phyloP scores from a whole-genome alignment of 1,140 invertebrate species.

The Pseudomyrmex cubaensis region DNA sequence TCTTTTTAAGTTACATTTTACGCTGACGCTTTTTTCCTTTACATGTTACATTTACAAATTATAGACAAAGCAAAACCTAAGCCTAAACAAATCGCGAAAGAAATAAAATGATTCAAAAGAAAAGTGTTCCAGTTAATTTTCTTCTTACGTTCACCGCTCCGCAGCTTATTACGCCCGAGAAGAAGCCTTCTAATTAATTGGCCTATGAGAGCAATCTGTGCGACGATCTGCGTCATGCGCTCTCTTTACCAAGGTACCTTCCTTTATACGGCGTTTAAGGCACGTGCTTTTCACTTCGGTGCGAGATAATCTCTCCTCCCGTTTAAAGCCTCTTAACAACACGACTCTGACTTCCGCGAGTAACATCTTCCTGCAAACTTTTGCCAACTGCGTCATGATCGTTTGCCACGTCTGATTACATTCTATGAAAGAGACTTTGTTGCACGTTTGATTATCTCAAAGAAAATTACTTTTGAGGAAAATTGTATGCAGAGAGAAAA shows the following conservation, averaged over 20 bases:
- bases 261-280: slow-evolving; percentile 49
- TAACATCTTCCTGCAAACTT: slow-evolving; percentile 45
- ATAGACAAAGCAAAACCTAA: no score
- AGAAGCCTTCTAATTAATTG: slow-evolving; percentile 56
- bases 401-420: slow-evolving; percentile 19
- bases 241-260: slow-evolving; percentile 30
- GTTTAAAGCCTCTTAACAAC: slow-evolving; percentile 26
- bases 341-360: slow-evolving; percentile 37
- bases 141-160: slow-evolving; percentile 6
- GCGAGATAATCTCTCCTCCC: slow-evolving; percentile 56
- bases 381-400: slow-evolving; percentile 27
- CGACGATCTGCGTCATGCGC: slow-evolving; percentile 55
- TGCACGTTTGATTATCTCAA: background rate
- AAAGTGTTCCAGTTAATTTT: slow-evolving; percentile 9
- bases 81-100: no score
- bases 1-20: background rate
- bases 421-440: background rate
- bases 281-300: slow-evolving; percentile 63
- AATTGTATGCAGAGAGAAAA: background rate
- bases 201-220: slow-evolving; percentile 51
- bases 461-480: background rate
- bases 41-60: no score
- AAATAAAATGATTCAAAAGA: background rate
- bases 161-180: slow-evolving; percentile 47
- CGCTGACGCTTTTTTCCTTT: background rate